A percentile compares a stretch with the other conserved stretches of the same genome.
phyloP scores from a whole-genome alignment of 2,888 invertebrate species.

The Sphaerophoria rueppellii region DNA sequence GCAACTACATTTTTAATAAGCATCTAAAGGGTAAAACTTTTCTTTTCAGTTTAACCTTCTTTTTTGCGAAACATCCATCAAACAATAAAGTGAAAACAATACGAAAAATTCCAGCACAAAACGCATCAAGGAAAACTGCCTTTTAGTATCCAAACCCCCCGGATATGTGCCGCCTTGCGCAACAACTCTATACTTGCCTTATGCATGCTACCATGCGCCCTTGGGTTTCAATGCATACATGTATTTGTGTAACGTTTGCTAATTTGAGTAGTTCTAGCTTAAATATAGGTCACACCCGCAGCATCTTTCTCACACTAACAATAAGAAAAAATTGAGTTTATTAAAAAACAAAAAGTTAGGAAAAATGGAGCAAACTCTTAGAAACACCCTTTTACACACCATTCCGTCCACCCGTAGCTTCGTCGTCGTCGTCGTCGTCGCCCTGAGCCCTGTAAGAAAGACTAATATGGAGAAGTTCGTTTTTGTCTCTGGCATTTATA shows the following conservation, averaged over 20 bases:
- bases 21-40: constrained; percentile 58
- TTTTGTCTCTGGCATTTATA: constrained; percentile 64
- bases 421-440: neutral
- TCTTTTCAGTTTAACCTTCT: constrained; percentile 49
- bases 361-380: constrained; percentile 54
- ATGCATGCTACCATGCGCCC: constrained; percentile 39
- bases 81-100: constrained; percentile 38
- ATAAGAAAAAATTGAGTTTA: constrained; percentile 19
- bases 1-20: constrained; percentile 69
- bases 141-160: constrained; percentile 34
- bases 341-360: constrained; percentile 13
- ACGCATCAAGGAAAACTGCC: constrained; percentile 59
- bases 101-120: constrained; percentile 25
- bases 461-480: constrained; percentile 50
- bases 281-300: constrained; percentile 69
- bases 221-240: constrained; percentile 65
- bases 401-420: neutral
- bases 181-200: neutral
- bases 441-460: constrained; percentile 39
- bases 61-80: constrained; percentile 27
- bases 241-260: constrained; percentile 58
- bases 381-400: constrained; percentile 11
- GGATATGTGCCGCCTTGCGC: constrained; percentile 43
- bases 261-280: constrained; percentile 63
- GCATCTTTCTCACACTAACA: constrained; percentile 57